Conservation (phyloP, 2,888 invertebrate genomes). For the Litoditis marina region DNA sequence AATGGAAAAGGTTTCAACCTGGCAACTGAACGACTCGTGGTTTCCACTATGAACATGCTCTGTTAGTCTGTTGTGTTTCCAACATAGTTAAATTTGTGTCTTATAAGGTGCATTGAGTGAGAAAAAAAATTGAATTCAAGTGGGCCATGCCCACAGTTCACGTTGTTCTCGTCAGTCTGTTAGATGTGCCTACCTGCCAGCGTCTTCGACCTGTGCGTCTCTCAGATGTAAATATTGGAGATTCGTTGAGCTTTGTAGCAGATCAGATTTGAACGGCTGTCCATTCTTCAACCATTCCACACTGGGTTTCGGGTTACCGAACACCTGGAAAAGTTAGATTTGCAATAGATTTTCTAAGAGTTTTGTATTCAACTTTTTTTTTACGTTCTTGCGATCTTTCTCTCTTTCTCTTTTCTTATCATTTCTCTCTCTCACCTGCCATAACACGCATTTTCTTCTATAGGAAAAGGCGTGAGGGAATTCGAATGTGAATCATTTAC, state of each 20-base stretch:
- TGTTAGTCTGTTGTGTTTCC: no score
- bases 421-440: not conserved
- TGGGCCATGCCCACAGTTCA: not conserved
- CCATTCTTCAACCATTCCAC: conserved; percentile 66
- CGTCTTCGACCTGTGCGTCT: conserved; percentile 41
- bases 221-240: conserved; percentile 51
- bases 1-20: no score
- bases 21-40: no score
- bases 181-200: conserved; percentile 46
- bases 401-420: not conserved
- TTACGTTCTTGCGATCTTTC: no score
- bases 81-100: no score
- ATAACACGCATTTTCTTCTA: no score
- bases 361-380: not conserved
- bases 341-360: not conserved
- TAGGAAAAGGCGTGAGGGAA: no score
- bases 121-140: not conserved
- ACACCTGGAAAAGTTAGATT: conserved; percentile 23
- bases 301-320: conserved; percentile 62
- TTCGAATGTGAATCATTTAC: no score
- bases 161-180: no score
- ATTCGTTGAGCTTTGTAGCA: conserved; percentile 32
- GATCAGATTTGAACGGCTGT: conserved; percentile 59
- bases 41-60: no score
- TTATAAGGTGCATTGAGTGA: no score